phyloP scores from a whole-genome alignment of 2,113 vertebrate genomes.

The Oreochromis tanganicae region DNA sequence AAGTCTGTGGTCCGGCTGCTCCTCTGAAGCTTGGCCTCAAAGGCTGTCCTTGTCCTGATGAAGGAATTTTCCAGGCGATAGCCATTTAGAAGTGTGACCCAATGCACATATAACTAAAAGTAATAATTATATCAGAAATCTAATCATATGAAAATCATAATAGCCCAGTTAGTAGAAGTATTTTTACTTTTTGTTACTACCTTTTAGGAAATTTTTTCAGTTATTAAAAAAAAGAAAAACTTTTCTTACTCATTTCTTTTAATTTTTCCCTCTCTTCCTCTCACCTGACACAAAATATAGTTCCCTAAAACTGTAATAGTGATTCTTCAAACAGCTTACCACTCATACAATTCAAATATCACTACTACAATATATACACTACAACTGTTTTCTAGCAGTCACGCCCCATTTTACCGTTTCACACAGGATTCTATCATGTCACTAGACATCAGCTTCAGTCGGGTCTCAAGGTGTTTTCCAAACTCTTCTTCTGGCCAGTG shows the following conservation, averaged over 20 bases:
- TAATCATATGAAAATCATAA: not conserved
- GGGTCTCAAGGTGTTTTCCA: constrained; percentile 93
- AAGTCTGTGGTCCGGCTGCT: constrained; percentile 98
- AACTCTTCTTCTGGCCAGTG: constrained; percentile 99
- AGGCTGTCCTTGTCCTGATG: constrained; percentile 87
- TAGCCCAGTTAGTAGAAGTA: not conserved
- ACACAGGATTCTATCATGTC: constrained; percentile 99
- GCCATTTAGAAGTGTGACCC: not conserved
- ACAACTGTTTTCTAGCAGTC: not conserved
- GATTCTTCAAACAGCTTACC: not conserved
- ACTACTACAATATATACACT: not conserved
- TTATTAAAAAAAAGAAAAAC: not conserved
- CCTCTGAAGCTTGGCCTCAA: constrained; percentile 96
- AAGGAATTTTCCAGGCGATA: not conserved
- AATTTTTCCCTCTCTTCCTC: not conserved
- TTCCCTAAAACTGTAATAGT: not conserved
- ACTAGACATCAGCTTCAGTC: constrained; percentile 97
- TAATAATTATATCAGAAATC: not conserved
- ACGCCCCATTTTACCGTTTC: constrained; percentile 78
- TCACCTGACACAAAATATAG: not conserved
- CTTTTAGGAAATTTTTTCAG: not conserved
- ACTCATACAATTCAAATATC: not conserved
- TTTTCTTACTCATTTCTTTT: not conserved
- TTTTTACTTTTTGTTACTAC: not conserved
- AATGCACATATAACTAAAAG: not conserved